Evolutionary conservation across 1,140 invertebrate genomes (phyloP).

Genomic region (Theocolax elegans): DNA sequence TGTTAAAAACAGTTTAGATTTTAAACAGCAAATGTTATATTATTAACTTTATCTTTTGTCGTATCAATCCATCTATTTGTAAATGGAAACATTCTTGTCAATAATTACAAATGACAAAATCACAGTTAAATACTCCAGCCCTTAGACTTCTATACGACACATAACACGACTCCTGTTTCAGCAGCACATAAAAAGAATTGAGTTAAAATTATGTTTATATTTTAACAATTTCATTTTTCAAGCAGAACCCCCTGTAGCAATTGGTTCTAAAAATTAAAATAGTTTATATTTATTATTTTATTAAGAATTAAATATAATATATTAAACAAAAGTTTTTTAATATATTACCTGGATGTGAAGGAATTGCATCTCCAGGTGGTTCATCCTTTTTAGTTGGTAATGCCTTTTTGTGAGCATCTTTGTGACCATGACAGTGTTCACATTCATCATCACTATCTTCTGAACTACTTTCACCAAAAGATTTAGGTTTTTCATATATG

Average conservation of each 20-base stretch:
- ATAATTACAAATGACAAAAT: slow-evolving; percentile 40
- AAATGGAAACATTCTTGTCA: slow-evolving; percentile 31
- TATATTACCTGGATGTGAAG: slow-evolving; percentile 47
- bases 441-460: slow-evolving; percentile 84
- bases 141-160: slow-evolving; percentile 20
- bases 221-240: slow-evolving; percentile 46
- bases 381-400: slow-evolving; percentile 51
- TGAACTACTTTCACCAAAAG: slow-evolving; percentile 85
- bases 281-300: not conserved
- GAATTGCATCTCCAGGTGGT: slow-evolving; percentile 50
- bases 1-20: slow-evolving; percentile 6
- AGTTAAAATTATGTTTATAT: not conserved
- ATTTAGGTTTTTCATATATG: slow-evolving; percentile 84
- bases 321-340: not conserved
- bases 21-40: not conserved
- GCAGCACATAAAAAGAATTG: not conserved
- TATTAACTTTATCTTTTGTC: slow-evolving; percentile 1
- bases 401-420: slow-evolving; percentile 75
- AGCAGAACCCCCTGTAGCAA: slow-evolving; percentile 48
- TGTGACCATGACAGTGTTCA: slow-evolving; percentile 86
- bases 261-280: slow-evolving; percentile 53
- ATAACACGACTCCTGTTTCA: slow-evolving; percentile 1
- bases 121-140: slow-evolving; percentile 34
- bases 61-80: slow-evolving; percentile 5
- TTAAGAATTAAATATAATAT: slow-evolving; percentile 9